Percentiles rank a stretch among this genome's conserved stretches.
These are phyloP conservation scores for Acleris sparsana DNA, from an alignment of 2,888 invertebrate species.

Conservation along the genomic window DNA sequence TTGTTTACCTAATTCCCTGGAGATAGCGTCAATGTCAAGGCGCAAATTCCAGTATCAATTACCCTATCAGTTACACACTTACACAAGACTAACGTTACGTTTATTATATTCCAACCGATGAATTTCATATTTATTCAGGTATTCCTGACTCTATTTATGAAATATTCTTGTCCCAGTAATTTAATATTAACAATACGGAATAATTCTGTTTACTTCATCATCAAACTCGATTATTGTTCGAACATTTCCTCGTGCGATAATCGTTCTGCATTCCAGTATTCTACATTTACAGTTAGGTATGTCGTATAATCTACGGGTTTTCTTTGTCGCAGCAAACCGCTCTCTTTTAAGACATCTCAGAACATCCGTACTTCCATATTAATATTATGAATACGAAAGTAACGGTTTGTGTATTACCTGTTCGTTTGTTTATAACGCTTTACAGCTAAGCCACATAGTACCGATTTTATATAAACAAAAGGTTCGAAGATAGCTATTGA, in stretches of 20 bases:
- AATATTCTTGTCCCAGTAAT: neutral
- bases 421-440: too few relatives aligned
- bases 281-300: conserved; percentile 16
- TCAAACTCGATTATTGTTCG: conserved; percentile 10
- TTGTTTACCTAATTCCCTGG: neutral
- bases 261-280: conserved; percentile 27
- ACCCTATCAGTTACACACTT: conserved; percentile 1
- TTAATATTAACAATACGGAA: conserved; percentile 3
- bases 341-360: conserved; percentile 4
- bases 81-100: neutral
- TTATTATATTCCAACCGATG: neutral
- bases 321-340: conserved; percentile 11
- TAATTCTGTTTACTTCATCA: conserved; percentile 11
- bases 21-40: conserved; percentile 2
- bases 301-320: conserved; percentile 18
- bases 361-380: neutral
- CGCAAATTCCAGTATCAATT: neutral
- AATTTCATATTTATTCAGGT: neutral
- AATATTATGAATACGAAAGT: too few relatives aligned
- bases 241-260: conserved; percentile 23
- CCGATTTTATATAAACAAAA: too few relatives aligned
- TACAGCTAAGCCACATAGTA: too few relatives aligned
- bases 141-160: neutral
- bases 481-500: too few relatives aligned
- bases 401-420: too few relatives aligned